phyloP scores from a whole-genome alignment of 2,888 invertebrate species.

The Microchrysa polita region DNA sequence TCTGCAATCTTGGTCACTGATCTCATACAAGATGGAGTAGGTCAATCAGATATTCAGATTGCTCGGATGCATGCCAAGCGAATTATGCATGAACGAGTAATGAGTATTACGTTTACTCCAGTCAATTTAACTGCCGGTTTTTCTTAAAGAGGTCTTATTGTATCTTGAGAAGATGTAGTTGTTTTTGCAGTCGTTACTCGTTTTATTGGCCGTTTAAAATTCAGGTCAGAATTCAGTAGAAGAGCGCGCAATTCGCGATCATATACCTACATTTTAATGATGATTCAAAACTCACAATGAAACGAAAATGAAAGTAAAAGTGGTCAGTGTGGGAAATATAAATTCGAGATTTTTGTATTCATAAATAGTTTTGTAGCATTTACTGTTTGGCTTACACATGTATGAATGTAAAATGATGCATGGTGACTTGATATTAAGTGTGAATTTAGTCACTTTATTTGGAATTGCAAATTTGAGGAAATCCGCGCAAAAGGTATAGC shows the following conservation, averaged over 20 bases:
- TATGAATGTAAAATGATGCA: too few relatives aligned
- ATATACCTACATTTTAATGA: not conserved
- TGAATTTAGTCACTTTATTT: too few relatives aligned
- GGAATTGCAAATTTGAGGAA: too few relatives aligned
- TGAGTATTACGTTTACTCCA: not conserved
- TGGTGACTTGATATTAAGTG: too few relatives aligned
- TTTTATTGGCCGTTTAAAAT: not conserved
- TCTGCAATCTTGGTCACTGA: too few relatives aligned
- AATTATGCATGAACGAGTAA: not conserved
- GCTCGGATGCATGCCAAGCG: not conserved
- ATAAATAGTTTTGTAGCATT: too few relatives aligned
- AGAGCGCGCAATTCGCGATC: too few relatives aligned
- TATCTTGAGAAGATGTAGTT: not conserved
- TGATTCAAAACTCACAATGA: conserved; percentile 2
- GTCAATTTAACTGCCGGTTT: not conserved
- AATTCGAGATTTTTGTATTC: too few relatives aligned
- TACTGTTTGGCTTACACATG: too few relatives aligned
- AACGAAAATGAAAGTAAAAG: conserved; percentile 24
- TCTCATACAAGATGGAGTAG: too few relatives aligned
- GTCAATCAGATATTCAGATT: not conserved
- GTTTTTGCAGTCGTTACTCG: not conserved
- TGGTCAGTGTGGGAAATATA: not conserved
- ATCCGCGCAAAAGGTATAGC: too few relatives aligned
- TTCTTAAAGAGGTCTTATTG: not conserved
- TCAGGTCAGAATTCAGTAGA: conserved; percentile 3